Base-by-base conservation (phyloP, 2,797 vertebrate species). In the Masticophis lateralis region DNA sequence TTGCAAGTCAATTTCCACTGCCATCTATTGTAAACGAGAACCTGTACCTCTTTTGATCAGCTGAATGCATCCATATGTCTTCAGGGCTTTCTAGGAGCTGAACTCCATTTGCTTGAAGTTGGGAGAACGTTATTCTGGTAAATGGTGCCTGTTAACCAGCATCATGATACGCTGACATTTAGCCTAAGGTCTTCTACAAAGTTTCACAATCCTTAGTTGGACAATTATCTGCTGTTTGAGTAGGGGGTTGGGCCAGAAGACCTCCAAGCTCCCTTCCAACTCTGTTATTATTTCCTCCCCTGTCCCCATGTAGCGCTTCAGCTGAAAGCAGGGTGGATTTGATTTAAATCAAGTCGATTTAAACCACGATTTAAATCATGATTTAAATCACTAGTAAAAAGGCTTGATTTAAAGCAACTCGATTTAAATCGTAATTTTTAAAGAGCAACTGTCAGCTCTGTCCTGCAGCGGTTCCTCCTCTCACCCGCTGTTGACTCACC, bases 71-170 rank as follows among this genome's bases (percentile, higher is more conserved):
- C 32, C 96, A 95, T 95, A 96, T 93, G 90, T 95, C 96, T 97
- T 95, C 94, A 97, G 93, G 95, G 94, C 95, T 94, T 95, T 96
- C 96, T 95, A 97, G 97, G 95, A 97, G 97, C 96, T 97, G 96
- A 97, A 97, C 96, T 97, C 96, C 95, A 96, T 97, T 97, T 97
- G 96, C 96, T 97, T 94, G 95, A 96, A 96, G 96, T 97, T 96
- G 97, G 74, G 74, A 93, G 94, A 79, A 55, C 95, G 97, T 97
- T 97, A 97, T 97, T 96, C 96, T 97, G 95, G 94, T 97, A 96
- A 97, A 97, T 97, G 96, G 96, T 96, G 97, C 97, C 97, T 95
- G 96, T 97, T 97, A 97, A 97, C 96, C 97, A 97, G 96, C 94
- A 94, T 92, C 92, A 94, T 96, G 96, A 97, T 97, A 96, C 92